phyloP scores from a whole-genome alignment of 2,888 invertebrate genomes.

The Orthosia incerta region DNA sequence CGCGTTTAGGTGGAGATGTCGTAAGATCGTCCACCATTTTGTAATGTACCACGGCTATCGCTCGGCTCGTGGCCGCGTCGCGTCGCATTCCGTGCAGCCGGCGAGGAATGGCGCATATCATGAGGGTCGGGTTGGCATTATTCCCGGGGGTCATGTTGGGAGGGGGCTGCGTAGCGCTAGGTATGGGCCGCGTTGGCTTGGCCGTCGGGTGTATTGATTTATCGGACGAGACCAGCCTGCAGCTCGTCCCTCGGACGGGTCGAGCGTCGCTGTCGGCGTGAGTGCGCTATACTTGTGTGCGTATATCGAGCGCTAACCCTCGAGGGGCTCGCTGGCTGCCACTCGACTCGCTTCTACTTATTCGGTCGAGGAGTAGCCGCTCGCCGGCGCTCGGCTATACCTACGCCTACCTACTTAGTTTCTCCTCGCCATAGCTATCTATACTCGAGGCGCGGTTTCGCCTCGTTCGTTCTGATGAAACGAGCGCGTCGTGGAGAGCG shows the following conservation, averaged over 20 bases:
- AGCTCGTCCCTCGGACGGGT: constrained; percentile 86
- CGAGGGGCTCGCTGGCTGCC: constrained; percentile 90
- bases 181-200: constrained; percentile 84
- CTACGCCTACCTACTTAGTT: constrained; percentile 90
- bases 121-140: constrained; percentile 87
- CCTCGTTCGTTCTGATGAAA: constrained; percentile 86
- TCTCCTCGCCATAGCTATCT: constrained; percentile 88
- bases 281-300: constrained; percentile 86
- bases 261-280: constrained; percentile 89
- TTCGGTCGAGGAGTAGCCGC: constrained; percentile 89
- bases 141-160: constrained; percentile 87
- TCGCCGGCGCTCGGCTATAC: constrained; percentile 84
- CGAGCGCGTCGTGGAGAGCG: constrained; percentile 82
- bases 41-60: constrained; percentile 90
- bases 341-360: constrained; percentile 90
- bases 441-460: constrained; percentile 87
- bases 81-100: constrained; percentile 89
- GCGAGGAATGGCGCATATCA: constrained; percentile 86
- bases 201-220: constrained; percentile 89
- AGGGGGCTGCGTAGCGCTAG: constrained; percentile 85
- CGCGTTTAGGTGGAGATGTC: constrained; percentile 91
- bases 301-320: constrained; percentile 90
- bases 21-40: constrained; percentile 92
- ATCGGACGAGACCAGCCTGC: constrained; percentile 89
- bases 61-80: constrained; percentile 88